These are phyloP conservation scores for Eonycteris spelaea DNA, from an alignment of 2,113 vertebrate species.

Conservation along the genomic window DNA sequence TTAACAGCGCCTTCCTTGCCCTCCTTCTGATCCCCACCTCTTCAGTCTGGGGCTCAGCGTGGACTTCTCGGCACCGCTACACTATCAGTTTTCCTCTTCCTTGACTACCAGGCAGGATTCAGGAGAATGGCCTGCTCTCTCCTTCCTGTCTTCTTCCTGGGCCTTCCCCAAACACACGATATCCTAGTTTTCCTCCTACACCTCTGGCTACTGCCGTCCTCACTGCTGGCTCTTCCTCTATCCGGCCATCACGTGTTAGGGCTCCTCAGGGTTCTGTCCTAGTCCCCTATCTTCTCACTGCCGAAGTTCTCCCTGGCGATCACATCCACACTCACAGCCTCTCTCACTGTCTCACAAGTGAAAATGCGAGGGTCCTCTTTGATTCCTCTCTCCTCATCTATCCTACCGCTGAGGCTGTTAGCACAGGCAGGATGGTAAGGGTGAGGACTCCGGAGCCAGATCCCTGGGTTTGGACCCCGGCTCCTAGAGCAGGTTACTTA, in stretches of 20 bases:
- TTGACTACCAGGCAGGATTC: background rate
- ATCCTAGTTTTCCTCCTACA: background rate
- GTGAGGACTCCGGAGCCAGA: background rate
- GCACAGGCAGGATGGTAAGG: background rate
- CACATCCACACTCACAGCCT: background rate
- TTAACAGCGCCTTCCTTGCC: background rate
- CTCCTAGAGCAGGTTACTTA: background rate
- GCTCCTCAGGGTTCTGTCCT: background rate
- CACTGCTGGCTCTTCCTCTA: background rate
- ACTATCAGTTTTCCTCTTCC: background rate
- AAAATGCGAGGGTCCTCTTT: background rate
- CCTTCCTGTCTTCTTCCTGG: background rate
- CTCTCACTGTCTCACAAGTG: background rate
- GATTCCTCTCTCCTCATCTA: background rate
- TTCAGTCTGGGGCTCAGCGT: background rate
- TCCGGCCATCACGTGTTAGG: background rate
- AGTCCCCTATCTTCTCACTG: background rate
- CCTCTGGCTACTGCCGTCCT: background rate
- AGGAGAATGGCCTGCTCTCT: background rate
- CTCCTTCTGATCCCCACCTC: background rate
- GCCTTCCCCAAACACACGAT: background rate
- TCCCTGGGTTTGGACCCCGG: background rate
- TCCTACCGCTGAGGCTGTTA: rapidly evolving
- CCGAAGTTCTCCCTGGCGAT: background rate
- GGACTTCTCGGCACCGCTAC: background rate